These are phyloP conservation scores for Triops longicaudatus DNA, from an alignment of 1,140 invertebrate species.

Conservation along the genomic window DNA sequence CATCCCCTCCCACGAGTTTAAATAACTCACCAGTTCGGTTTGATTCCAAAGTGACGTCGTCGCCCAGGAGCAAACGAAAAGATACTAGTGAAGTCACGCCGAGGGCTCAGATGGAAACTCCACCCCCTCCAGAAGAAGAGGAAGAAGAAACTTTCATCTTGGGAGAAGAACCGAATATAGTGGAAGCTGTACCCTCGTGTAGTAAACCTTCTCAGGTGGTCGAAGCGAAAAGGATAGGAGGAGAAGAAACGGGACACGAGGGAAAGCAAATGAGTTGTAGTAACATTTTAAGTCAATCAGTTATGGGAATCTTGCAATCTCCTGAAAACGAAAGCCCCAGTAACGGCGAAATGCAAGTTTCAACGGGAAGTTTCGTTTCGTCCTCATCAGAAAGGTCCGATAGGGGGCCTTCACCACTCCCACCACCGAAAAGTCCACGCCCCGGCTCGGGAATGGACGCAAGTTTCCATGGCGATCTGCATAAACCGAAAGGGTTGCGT, in stretches of 20 bases:
- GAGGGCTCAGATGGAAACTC: constrained; percentile 40
- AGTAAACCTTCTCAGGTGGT: not conserved
- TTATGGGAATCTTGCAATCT: constrained; percentile 25
- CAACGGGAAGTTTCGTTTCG: not conserved
- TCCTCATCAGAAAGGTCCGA: not conserved
- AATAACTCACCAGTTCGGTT: constrained; percentile 27
- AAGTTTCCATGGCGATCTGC: not conserved
- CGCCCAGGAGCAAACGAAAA: constrained; percentile 30
- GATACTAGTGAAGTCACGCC: constrained; percentile 22
- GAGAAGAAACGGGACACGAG: not conserved
- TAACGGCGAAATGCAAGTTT: not conserved
- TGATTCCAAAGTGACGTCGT: constrained; percentile 20
- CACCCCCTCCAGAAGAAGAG: constrained; percentile 26
- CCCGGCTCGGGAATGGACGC: not conserved
- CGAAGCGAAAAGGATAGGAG: not conserved
- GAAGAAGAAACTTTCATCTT: constrained; percentile 23
- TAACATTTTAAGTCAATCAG: constrained; percentile 26
- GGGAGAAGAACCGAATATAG: constrained; percentile 23
- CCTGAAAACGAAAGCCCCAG: not conserved
- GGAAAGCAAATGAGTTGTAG: not conserved
- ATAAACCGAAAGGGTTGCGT: not conserved
- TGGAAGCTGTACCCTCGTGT: not conserved
- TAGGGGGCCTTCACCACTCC: not conserved
- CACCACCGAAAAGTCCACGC: not conserved
- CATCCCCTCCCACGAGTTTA: constrained; percentile 28